phyloP scores from a whole-genome alignment of 2,888 invertebrate genomes.

The Scrobipalpa atriplicella region DNA sequence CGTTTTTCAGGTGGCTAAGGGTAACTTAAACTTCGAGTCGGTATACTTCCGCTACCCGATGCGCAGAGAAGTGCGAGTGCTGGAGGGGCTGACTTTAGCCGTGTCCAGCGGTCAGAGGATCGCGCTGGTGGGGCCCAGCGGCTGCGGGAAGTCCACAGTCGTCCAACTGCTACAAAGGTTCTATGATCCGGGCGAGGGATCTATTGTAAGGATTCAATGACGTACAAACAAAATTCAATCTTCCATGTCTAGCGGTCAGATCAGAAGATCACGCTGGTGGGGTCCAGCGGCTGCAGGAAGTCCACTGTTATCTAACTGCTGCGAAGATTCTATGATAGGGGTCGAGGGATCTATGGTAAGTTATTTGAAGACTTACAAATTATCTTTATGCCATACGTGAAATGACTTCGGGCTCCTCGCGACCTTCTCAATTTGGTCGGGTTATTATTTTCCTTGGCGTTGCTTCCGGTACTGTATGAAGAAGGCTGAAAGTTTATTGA shows the following conservation, averaged over 20 bases:
- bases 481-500: too few relatives aligned
- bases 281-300: slow-evolving; percentile 91
- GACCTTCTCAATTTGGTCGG: too few relatives aligned
- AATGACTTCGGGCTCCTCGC: too few relatives aligned
- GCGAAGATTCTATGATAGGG: slow-evolving; percentile 91
- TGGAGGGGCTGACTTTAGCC: slow-evolving; percentile 84
- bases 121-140: slow-evolving; percentile 90
- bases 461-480: too few relatives aligned
- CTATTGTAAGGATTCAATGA: slow-evolving; percentile 61
- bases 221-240: too few relatives aligned
- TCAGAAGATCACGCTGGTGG: slow-evolving; percentile 90
- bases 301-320: slow-evolving; percentile 91
- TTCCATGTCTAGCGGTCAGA: slow-evolving; percentile 86
- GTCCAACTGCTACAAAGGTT: slow-evolving; percentile 90
- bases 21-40: not conserved
- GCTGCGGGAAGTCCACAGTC: slow-evolving; percentile 92
- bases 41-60: slow-evolving; percentile 1
- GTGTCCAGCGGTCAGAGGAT: slow-evolving; percentile 53
- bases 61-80: slow-evolving; percentile 68
- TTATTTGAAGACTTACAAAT: not conserved
- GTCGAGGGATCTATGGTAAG: slow-evolving; percentile 80
- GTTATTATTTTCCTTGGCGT: too few relatives aligned
- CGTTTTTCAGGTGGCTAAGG: not conserved
- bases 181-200: slow-evolving; percentile 88
- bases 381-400: not conserved